Evolutionary conservation across 2,888 invertebrate genomes (phyloP).

Genomic region (Bugulina stolonifera): DNA sequence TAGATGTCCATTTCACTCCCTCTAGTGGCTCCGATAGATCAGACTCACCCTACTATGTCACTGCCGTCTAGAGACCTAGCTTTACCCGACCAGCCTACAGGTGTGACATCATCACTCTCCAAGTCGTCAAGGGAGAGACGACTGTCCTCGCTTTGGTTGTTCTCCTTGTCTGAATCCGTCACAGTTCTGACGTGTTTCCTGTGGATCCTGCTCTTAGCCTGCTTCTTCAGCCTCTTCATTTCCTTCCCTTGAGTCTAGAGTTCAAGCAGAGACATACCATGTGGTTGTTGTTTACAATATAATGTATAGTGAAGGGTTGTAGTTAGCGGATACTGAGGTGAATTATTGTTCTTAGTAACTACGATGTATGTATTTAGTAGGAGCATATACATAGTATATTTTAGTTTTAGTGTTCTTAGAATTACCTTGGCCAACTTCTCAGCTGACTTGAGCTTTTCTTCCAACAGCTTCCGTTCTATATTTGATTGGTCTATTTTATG

Average conservation of each 20-base stretch:
- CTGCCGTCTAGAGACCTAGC: neutral
- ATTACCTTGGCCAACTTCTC: neutral
- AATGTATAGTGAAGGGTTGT: too few species aligned
- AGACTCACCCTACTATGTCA: neutral
- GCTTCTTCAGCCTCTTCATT: conserved; percentile 8
- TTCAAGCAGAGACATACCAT: too few species aligned
- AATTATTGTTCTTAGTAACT: too few species aligned
- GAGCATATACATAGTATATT: too few species aligned
- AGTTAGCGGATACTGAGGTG: too few species aligned
- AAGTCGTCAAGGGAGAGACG: conserved; percentile 9
- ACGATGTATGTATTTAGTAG: too few species aligned
- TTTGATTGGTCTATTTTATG: neutral
- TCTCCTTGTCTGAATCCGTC: conserved; percentile 6
- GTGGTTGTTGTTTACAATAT: too few species aligned
- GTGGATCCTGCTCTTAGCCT: neutral
- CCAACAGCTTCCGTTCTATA: neutral
- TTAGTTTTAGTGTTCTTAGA: too few species aligned
- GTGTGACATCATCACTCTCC: neutral
- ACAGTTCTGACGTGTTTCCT: conserved; percentile 8
- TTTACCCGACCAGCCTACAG: neutral
- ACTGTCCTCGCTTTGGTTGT: neutral
- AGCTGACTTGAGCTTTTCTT: neutral
- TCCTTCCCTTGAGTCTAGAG: too few species aligned
- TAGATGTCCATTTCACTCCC: too few species aligned
- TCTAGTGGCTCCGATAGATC: too few species aligned